Evolutionary conservation across 1,140 invertebrate genomes (phyloP), one percentile per base, ranked within the genome.

Genomic region (Plodia interpunctella): DNA sequence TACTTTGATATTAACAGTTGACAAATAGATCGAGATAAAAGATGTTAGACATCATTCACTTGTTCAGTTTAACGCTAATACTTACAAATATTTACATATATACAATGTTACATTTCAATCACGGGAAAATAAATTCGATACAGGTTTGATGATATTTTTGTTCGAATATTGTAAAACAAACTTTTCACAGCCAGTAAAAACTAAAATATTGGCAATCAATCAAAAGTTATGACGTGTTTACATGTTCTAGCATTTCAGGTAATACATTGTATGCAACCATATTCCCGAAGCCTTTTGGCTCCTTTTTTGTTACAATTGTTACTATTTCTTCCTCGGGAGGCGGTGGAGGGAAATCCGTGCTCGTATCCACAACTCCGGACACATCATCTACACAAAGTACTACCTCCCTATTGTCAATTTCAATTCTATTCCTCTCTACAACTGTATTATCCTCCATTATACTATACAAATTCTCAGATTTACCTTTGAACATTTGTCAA

Each of bases 401-500:
- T 83, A 88, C 71, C 72, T 87, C 84, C 59, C 82, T 86, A 87
- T 86, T 87, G 60, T 89, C 87, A 67, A 84, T 78, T 73, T 89
- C 85, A 65, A 85, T 76, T 68, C 82, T 86, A 76, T 78, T 83
- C 68, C 87, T 82, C 62, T 89, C 85, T 68, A 79, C 72, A 28
- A 77, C 72, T 55, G 82, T 84, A 69, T 64, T 88, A 66, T 90
- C 90, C 65, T 90, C 90, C 90, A 91, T 91, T 57, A 91, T 90
- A 76, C 90, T 91, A 60, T 91, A 91, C 68, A 91, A 78, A 70
- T 91, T 91, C 69, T 91, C 90, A 11, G 87, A 79, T 61, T 90
- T 90, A 55, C 75, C 78, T 56, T 86, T 88, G 74, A 83, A 90
- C 87, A 90, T 90, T 83, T 91, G 90, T 91, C 90, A 91, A 75